Evolutionary conservation across 92 coral and sea anemone genomes (phyloP), one percentile per base, ranked within the genome.

Genomic region (Heteractis magnifica): DNA sequence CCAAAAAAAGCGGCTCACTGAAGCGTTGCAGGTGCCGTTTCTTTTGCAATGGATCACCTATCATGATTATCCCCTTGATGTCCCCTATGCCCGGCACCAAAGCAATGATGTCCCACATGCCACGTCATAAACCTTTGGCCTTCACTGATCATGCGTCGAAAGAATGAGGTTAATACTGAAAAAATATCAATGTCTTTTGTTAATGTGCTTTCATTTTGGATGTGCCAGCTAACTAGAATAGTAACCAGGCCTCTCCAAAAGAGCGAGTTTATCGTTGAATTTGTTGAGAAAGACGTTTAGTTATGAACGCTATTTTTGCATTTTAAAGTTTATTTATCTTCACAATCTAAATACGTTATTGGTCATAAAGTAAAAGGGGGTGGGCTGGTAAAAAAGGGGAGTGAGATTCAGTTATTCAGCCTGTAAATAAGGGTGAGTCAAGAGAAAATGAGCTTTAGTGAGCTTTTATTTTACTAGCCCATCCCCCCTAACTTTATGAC

Each of bases 1-100:
- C 56, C 44, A 84, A 77, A 26, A 82, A 82, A 50, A 84, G 77
- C 16, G 73, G 77, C 18, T 81, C 84, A 51, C 41, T 62, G 73
- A 81, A 81, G 76, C 84, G 87, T 19, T 84, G 81, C 81, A 62
- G 50, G 41, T 84, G 87, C 56, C 81, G 76, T 50, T 84, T 84
- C 65, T 84, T 84, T 70, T 84, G 19, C 52, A n/a, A 70, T 49
- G 52, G 77, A 20, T 13, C 84, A 19, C 81, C 75, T 0, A 72
- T 84, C 51, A 84, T 84, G 87, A 84, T 84, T 58, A 56, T 75
- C 44, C 87, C 80, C 58, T 23, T 77, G 76, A 53, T 84, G 52
- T 55, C 72, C 51, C 87, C 87, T 8, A 34, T 78, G 71, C 71
- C 82, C 1, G 23, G 26, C 56, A 49, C 76, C 18, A 82, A 71